These are phyloP conservation scores for Ochotona princeps DNA, from an alignment of 2,113 vertebrate species.

Conservation along the genomic window DNA sequence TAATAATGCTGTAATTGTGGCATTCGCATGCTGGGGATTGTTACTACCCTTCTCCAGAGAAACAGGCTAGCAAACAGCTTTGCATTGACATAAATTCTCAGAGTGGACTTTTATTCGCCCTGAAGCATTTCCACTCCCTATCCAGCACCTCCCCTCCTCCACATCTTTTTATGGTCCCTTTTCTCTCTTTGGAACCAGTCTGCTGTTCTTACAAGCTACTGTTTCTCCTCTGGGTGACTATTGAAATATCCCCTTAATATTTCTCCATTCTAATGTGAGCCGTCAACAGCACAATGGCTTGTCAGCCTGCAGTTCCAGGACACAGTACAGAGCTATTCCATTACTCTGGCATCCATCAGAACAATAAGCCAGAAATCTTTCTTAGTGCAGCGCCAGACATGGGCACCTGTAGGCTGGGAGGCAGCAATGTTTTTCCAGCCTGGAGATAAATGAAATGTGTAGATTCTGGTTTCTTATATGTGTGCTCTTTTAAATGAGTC, in stretches of 20 bases:
- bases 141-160: background rate
- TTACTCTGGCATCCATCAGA: constrained; percentile 69
- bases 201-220: constrained; percentile 56
- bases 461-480: constrained; percentile 57
- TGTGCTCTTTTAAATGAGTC: constrained; percentile 65
- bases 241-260: constrained; percentile 71
- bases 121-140: background rate
- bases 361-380: constrained; percentile 72
- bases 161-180: background rate
- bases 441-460: constrained; percentile 55
- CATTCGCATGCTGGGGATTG: background rate
- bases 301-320: constrained; percentile 60
- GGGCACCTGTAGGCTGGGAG: constrained; percentile 67
- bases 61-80: background rate
- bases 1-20: constrained; percentile 52
- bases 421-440: constrained; percentile 56
- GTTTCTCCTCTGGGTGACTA: constrained; percentile 72
- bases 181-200: constrained; percentile 56
- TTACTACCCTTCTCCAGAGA: background rate
- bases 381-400: constrained; percentile 33
- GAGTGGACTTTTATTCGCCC: background rate
- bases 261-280: constrained; percentile 67
- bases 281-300: constrained; percentile 52
- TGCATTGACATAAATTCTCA: constrained; percentile 27
- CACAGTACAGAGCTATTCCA: constrained; percentile 54